Conservation (phyloP, 2,888 invertebrate species). For the Platycheirus albimanus region DNA sequence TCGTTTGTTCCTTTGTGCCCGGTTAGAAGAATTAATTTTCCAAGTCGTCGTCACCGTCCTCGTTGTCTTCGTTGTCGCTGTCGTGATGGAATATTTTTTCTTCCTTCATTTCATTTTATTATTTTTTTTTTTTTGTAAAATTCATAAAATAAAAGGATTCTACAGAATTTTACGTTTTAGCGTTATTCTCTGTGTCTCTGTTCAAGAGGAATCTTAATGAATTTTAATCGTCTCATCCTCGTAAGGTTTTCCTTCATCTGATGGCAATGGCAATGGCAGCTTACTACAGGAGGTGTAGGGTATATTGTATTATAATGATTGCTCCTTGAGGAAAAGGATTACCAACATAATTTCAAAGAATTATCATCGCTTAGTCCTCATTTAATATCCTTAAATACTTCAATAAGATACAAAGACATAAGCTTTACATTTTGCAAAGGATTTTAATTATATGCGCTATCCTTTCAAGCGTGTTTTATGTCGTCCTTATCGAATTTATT, state of each 20-base stretch:
- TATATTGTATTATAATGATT: conserved; percentile 22
- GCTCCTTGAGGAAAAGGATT: conserved; percentile 53
- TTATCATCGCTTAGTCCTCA: conserved; percentile 54
- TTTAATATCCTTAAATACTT: conserved; percentile 20
- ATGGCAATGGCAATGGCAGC: no score
- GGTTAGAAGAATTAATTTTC: conserved; percentile 52
- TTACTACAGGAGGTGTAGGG: background rate
- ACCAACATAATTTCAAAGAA: conserved; percentile 49
- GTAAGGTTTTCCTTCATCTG: conserved; percentile 45
- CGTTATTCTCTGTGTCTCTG: conserved; percentile 4
- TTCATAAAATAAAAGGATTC: background rate
- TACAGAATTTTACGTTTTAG: background rate
- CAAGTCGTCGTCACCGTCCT: no score
- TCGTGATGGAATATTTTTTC: conserved; percentile 56
- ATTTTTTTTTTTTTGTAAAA: background rate
- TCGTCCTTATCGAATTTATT: conserved; percentile 48
- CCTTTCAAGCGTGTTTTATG: background rate
- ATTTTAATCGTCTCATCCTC: conserved; percentile 44
- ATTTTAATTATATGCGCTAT: conserved; percentile 1
- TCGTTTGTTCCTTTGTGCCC: conserved; percentile 66
- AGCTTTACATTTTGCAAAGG: background rate
- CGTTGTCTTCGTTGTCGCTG: no score
- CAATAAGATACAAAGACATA: background rate
- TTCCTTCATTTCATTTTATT: background rate
- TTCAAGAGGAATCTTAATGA: conserved; percentile 43